Percentiles rank a stretch among this genome's conserved stretches.
phyloP scores from a whole-genome alignment of 2,797 vertebrate species.

The Perodicticus potto region DNA sequence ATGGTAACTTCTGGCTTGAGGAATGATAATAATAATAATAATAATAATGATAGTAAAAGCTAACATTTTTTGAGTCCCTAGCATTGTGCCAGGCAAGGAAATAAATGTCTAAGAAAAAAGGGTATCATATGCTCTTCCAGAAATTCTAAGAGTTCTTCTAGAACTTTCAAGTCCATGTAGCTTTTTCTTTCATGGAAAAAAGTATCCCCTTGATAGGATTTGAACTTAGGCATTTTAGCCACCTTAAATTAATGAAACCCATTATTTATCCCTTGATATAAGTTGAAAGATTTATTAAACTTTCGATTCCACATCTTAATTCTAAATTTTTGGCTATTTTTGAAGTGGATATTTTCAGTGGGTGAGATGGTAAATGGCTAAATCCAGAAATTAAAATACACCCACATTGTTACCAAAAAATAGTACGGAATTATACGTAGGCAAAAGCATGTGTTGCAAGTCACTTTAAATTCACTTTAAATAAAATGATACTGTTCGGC shows the following conservation, averaged over 20 bases:
- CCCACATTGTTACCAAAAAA: not conserved
- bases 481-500: not conserved
- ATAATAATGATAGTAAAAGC: not conserved
- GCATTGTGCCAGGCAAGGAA: not conserved
- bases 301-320: not conserved
- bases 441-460: not conserved
- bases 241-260: not conserved
- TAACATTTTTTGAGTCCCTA: conserved; percentile 35
- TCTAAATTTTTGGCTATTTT: conserved; percentile 34
- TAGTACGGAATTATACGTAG: not conserved
- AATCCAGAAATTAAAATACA: conserved; percentile 57
- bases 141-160: not conserved
- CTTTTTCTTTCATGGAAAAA: not conserved
- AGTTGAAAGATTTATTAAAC: conserved; percentile 33
- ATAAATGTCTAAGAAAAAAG: conserved; percentile 50
- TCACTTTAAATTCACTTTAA: conserved; percentile 33
- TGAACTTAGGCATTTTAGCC: not conserved
- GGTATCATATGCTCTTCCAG: not conserved
- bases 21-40: not conserved
- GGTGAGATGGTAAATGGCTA: conserved; percentile 8
- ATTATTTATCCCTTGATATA: not conserved
- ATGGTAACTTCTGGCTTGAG: not conserved
- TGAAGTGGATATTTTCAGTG: conserved; percentile 45
- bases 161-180: not conserved
- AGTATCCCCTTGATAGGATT: not conserved